Evolutionary conservation across 1,140 invertebrate genomes (phyloP).

Genomic region (Musca domestica): DNA sequence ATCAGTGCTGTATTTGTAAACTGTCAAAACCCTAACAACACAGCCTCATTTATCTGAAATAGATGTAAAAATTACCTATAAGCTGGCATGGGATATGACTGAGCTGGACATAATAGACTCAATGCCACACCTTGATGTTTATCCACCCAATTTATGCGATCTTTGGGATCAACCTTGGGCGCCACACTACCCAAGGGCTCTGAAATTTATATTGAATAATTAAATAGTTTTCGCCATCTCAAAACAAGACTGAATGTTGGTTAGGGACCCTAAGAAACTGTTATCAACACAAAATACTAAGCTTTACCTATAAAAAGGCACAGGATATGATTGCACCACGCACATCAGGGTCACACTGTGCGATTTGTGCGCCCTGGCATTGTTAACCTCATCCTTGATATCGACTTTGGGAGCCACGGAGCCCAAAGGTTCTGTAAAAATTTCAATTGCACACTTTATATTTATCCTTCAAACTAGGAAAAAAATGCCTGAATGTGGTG

Average conservation of each 20-base stretch:
- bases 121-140: constrained; percentile 38
- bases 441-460: neutral
- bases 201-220: constrained; percentile 35
- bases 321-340: constrained; percentile 65
- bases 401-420: constrained; percentile 66
- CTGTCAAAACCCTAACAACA: too few relatives aligned
- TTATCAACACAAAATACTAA: too few relatives aligned
- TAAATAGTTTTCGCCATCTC: constrained; percentile 39
- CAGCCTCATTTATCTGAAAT: too few relatives aligned
- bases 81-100: constrained; percentile 66
- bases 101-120: constrained; percentile 61
- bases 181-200: constrained; percentile 68
- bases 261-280: too few relatives aligned
- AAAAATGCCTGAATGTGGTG: constrained; percentile 33
- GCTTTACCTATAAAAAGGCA: constrained; percentile 61
- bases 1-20: too few relatives aligned
- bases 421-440: constrained; percentile 66
- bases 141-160: constrained; percentile 37
- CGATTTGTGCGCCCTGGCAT: constrained; percentile 40
- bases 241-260: constrained; percentile 19
- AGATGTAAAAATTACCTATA: constrained; percentile 57
- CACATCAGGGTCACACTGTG: constrained; percentile 61
- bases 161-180: constrained; percentile 58
- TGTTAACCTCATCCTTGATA: constrained; percentile 48
- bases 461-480: neutral